Base-by-base conservation (phyloP, 2,888 invertebrate genomes). In the Orthonevra nobilis region DNA sequence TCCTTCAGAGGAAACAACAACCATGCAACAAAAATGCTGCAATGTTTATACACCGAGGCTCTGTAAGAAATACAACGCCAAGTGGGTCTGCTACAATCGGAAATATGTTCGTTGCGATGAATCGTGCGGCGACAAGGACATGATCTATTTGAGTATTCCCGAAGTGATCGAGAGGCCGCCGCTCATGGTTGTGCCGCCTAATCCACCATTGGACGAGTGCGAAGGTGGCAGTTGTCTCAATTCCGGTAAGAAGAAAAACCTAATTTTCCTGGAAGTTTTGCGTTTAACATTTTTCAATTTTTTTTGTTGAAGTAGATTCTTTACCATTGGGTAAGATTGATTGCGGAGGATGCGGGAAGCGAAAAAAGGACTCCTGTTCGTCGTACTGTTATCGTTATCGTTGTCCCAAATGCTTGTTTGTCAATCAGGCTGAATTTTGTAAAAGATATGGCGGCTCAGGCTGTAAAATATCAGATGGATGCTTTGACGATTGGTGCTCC, bases 1-100 rank as follows among this genome's bases (percentile, higher is more conserved):
- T n/a, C n/a, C n/a, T n/a, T n/a, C n/a, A n/a, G n/a, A n/a, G n/a
- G n/a, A 20, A 36, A 52, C 42, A 7, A 6, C 36, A 40, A 9
- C 58, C 1, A 4, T 23, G 23, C 48, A 28, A 15, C 63, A 17
- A 9, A 14, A 64, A 1, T 82, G 82, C 32, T 82, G 82, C 14
- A 69, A 26, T 5, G 30, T 82, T 17, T 44, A 74, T 2, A 81
- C 81, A 3, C 82, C 82, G 1, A 61, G 82, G 7, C 69, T 81
- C 7, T 82, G 82, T n/a, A 73, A 73, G 10, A 44, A 50, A 14
- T 58, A 58, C 0, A 9, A 2, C 9, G 9, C 15, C 2, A 72
- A 68, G 9, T 82, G 82, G 82, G 42, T 69, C 2, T 82, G 82
- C 10, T 56, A 68, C 2, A 79, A 81, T 61, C 66, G 77, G 4